Conservation (phyloP, 92 coral and sea anemone species). For the Diadumene lineata region DNA sequence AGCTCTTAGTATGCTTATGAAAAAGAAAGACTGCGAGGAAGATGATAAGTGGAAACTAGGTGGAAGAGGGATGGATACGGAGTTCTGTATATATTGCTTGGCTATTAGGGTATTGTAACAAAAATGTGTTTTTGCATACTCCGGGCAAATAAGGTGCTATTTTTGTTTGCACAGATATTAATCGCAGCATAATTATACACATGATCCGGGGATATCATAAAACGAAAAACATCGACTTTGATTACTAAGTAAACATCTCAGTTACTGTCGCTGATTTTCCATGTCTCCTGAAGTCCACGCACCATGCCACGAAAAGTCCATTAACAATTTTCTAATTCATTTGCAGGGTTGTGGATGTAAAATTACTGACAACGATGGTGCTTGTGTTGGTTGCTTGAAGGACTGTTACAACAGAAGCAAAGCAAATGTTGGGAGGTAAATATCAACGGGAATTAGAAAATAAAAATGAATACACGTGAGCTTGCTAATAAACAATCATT, state of each 20-base stretch:
- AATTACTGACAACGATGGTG: neutral
- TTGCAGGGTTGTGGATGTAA: slow-evolving; percentile 28
- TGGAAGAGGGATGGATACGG: slow-evolving; percentile 25
- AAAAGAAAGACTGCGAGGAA: slow-evolving; percentile 1
- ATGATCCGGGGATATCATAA: too few species aligned
- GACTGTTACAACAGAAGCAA: slow-evolving; percentile 24
- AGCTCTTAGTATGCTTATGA: slow-evolving; percentile 19
- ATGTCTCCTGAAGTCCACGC: too few species aligned
- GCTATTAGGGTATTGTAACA: slow-evolving; percentile 20
- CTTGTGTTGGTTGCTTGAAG: slow-evolving; percentile 24
- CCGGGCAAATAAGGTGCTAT: neutral
- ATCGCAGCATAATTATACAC: too few species aligned
- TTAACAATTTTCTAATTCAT: too few species aligned
- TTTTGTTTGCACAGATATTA: too few species aligned
- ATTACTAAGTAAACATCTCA: too few species aligned
- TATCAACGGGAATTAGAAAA: too few species aligned
- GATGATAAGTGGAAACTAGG: slow-evolving; percentile 2
- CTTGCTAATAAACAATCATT: neutral
- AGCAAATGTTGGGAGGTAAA: slow-evolving; percentile 22
- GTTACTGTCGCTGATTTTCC: too few species aligned
- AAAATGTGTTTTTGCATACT: neutral
- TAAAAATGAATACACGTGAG: neutral
- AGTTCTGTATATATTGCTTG: slow-evolving; percentile 29
- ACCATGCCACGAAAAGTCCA: too few species aligned
- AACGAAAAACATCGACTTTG: too few species aligned